phyloP scores from a whole-genome alignment of 1,140 invertebrate genomes.

The Oryctes rhinoceros region DNA sequence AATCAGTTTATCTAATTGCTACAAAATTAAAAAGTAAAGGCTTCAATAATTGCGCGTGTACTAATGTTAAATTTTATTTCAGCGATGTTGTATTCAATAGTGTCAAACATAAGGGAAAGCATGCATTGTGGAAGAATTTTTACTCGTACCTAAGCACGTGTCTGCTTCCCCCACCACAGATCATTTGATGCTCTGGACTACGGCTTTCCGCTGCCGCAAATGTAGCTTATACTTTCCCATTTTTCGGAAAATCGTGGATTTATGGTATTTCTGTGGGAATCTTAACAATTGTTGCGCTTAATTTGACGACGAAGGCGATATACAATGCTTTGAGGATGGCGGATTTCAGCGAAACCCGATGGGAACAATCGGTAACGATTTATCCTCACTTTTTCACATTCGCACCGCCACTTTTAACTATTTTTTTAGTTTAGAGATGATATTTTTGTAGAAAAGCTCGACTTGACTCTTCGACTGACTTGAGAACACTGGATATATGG shows the following conservation, averaged over 20 bases:
- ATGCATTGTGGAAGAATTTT: slow-evolving; percentile 42
- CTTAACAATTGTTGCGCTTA: no score
- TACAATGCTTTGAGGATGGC: background rate
- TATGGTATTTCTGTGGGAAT: background rate
- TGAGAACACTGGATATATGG: slow-evolving; percentile 62
- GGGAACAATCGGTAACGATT: background rate
- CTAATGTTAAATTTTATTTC: no score
- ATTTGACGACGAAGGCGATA: no score
- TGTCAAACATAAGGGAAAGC: background rate
- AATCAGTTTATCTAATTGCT: no score
- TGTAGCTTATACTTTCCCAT: background rate
- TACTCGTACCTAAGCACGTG: slow-evolving; percentile 48
- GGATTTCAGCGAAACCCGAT: background rate
- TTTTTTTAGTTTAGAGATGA: slow-evolving; percentile 36
- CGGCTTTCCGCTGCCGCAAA: background rate
- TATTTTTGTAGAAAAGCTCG: slow-evolving; percentile 43
- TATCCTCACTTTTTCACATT: slow-evolving; percentile 27
- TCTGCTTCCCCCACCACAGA: slow-evolving; percentile 48
- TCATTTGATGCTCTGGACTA: background rate
- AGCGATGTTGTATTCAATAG: no score
- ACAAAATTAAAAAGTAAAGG: no score
- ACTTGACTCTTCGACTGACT: slow-evolving; percentile 59
- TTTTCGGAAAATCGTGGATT: background rate
- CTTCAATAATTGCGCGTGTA: no score
- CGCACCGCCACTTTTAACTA: background rate